A percentile compares a stretch with the other conserved stretches of the same genome.
phyloP scores from a whole-genome alignment of 2,888 invertebrate species.

The Arrhopalites spinosus region DNA sequence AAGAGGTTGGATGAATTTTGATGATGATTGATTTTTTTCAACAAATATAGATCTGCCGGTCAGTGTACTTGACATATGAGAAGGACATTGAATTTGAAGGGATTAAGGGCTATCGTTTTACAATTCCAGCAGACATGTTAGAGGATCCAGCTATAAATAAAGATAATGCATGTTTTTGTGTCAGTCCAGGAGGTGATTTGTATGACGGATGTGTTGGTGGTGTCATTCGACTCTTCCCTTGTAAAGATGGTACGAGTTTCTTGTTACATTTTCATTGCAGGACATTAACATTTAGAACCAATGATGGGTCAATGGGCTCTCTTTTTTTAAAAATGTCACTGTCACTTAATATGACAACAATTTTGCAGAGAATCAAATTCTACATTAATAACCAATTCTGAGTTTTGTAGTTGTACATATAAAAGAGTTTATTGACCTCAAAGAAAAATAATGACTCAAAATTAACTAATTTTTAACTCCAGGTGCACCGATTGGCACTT shows the following conservation, averaged over 20 bases:
- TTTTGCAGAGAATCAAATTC: too few species aligned
- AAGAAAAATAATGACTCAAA: neutral
- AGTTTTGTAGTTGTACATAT: too few species aligned
- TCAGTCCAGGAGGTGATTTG: slow-evolving; percentile 14
- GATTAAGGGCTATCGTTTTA: slow-evolving; percentile 50
- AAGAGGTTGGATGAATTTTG: too few species aligned
- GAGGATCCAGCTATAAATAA: slow-evolving; percentile 43
- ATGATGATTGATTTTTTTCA: too few species aligned
- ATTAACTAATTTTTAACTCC: slow-evolving; percentile 1
- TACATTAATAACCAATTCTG: too few species aligned
- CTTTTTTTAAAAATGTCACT: too few species aligned
- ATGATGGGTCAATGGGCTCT: neutral
- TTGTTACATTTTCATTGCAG: neutral
- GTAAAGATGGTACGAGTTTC: slow-evolving; percentile 32
- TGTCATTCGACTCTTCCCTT: slow-evolving; percentile 38
- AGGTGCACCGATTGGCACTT: slow-evolving; percentile 35
- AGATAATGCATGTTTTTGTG: slow-evolving; percentile 46
- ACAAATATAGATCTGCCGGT: slow-evolving; percentile 40
- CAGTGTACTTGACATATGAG: slow-evolving; percentile 47
- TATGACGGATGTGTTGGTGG: slow-evolving; percentile 25
- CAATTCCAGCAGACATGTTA: slow-evolving; percentile 37
- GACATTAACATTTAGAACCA: neutral
- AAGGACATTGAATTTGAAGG: slow-evolving; percentile 47
- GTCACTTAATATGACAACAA: too few species aligned
- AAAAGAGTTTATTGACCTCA: too few species aligned